Conservation (phyloP, 2,797 vertebrate species). For the Lycodopsis pacificus region DNA sequence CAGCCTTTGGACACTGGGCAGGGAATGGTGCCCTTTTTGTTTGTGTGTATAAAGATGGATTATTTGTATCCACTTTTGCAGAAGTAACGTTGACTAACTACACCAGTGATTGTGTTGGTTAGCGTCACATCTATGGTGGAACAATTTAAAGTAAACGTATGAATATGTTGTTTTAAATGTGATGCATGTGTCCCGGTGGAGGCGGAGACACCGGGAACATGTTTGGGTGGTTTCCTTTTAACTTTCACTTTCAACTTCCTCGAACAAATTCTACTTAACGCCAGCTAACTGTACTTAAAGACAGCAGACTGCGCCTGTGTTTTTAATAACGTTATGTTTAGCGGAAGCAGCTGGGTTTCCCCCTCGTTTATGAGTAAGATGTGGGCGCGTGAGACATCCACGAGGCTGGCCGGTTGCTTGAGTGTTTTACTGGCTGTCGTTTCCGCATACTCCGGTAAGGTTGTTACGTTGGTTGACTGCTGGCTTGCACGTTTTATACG, state of each 20-base stretch:
- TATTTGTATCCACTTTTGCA: background rate
- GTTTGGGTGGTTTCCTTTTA: too few relatives aligned
- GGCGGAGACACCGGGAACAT: background rate
- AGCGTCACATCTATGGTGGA: too few relatives aligned
- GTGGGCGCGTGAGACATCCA: background rate
- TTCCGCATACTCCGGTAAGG: slow-evolving; percentile 20
- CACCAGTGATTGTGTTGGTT: accelerated
- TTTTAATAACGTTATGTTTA: too few relatives aligned
- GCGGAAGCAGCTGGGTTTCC: background rate
- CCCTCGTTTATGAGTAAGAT: background rate
- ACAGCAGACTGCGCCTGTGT: accelerated
- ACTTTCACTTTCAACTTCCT: background rate
- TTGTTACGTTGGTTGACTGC: accelerated
- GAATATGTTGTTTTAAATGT: too few relatives aligned
- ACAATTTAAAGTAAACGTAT: too few relatives aligned
- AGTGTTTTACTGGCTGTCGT: background rate
- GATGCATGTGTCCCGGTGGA: background rate
- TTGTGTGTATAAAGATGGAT: too few relatives aligned
- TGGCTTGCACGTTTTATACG: accelerated
- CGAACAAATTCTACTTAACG: background rate
- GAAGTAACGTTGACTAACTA: background rate
- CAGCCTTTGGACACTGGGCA: background rate
- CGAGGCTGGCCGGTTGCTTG: accelerated
- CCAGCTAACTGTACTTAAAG: background rate
- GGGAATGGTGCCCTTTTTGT: accelerated